Percentiles rank a stretch among this genome's conserved stretches.
Evolutionary conservation across 2,113 vertebrate species (phyloP).

Genomic region (Caranx melampygus): DNA sequence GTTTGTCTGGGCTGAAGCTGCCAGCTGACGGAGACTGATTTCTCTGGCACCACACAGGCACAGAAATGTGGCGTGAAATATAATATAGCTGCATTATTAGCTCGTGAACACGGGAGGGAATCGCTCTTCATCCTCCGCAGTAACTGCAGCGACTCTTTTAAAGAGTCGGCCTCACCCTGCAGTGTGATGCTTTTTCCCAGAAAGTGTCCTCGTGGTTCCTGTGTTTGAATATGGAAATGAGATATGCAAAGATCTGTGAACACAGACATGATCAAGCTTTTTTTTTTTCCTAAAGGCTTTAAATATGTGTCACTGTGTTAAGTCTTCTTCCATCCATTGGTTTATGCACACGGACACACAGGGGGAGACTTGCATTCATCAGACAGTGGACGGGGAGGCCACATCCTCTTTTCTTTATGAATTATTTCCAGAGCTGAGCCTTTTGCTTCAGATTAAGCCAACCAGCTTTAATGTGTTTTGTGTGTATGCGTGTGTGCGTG

Average conservation of each 20-base stretch:
- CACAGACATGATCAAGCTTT: not conserved
- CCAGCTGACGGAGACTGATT: slow-evolving; percentile 22
- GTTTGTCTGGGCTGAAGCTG: slow-evolving; percentile 42
- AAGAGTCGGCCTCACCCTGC: not conserved
- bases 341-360: not conserved
- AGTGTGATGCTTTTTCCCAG: not conserved
- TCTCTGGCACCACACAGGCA: not conserved
- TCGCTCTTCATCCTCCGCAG: not conserved
- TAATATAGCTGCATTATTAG: not conserved
- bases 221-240: slow-evolving; percentile 69
- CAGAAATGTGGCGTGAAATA: slow-evolving; percentile 17
- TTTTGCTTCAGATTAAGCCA: slow-evolving; percentile 68
- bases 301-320: slow-evolving; percentile 25
- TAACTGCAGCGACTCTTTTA: not conserved
- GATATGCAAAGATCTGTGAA: slow-evolving; percentile 51
- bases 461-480: slow-evolving; percentile 33
- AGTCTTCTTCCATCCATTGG: not conserved
- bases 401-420: slow-evolving; percentile 60
- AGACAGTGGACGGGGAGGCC: slow-evolving; percentile 20
- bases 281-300: not conserved
- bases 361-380: slow-evolving; percentile 10
- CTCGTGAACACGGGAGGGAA: not conserved
- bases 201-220: slow-evolving; percentile 3
- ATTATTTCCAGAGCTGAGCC: slow-evolving; percentile 69
- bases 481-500: slow-evolving; percentile 32